Evolutionary conservation across 2,888 invertebrate species (phyloP).

Genomic region (Conops quadrifasciatus): DNA sequence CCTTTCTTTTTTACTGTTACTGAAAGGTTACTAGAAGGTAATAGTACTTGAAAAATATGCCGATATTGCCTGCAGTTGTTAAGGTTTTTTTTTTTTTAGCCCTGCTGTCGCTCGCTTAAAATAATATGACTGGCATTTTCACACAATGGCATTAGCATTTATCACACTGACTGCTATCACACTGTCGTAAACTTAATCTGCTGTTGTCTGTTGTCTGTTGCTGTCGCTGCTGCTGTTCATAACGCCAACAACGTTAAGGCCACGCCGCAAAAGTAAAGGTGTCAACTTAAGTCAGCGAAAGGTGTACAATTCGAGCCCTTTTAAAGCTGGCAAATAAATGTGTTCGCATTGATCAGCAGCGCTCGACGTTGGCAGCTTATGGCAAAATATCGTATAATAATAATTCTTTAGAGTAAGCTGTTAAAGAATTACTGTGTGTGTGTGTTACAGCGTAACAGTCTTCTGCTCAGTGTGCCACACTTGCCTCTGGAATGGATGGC

Average conservation of each 20-base stretch:
- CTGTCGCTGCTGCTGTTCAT: not conserved
- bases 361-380: not conserved
- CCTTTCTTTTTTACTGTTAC: not conserved
- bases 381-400: not conserved
- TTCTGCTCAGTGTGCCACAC: no score
- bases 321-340: constrained; percentile 53
- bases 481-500: no score
- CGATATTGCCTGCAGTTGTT: not conserved
- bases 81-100: not conserved
- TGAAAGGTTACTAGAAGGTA: not conserved
- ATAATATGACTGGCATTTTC: constrained; percentile 46
- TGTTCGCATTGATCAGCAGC: constrained; percentile 34
- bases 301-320: constrained; percentile 42
- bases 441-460: no score
- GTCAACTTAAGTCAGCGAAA: constrained; percentile 62
- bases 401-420: not conserved
- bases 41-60: constrained; percentile 5
- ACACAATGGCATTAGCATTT: constrained; percentile 61
- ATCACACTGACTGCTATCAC: no score
- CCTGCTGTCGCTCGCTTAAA: constrained; percentile 17
- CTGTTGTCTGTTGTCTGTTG: constrained; percentile 5
- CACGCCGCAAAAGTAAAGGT: constrained; percentile 48
- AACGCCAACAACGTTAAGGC: no score
- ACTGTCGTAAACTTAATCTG: constrained; percentile 2
- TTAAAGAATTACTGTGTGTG: not conserved